Conservation (phyloP, 2,113 vertebrate species). For the Indicator indicator region DNA sequence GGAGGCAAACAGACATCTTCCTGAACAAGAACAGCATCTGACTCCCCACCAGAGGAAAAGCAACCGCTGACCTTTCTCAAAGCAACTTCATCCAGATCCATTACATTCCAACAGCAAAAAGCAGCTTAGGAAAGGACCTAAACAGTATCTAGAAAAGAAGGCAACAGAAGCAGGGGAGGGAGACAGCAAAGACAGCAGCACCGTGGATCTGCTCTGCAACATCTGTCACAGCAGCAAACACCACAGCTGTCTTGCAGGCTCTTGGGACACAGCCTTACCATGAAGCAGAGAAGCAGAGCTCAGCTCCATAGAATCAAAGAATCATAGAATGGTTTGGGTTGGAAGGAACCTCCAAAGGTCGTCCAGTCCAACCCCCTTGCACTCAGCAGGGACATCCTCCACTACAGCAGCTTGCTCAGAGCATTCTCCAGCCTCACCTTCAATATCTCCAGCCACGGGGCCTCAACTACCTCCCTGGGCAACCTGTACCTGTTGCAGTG, state of each 20-base stretch:
- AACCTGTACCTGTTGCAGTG: too few species aligned
- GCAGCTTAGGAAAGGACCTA: neutral
- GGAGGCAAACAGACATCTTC: neutral
- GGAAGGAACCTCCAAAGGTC: too few species aligned
- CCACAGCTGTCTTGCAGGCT: neutral
- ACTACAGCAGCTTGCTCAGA: too few species aligned
- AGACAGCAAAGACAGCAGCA: neutral
- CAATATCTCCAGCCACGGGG: too few species aligned
- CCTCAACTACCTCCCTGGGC: too few species aligned
- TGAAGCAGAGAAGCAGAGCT: slow-evolving; percentile 10
- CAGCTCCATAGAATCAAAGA: neutral
- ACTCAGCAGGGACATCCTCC: too few species aligned
- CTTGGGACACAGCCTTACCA: neutral
- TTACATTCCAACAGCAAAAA: neutral
- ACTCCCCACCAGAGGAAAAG: neutral
- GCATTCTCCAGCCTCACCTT: too few species aligned
- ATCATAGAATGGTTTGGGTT: too few species aligned
- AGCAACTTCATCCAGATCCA: neutral
- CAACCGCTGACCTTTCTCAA: slow-evolving; percentile 17
- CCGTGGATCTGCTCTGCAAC: neutral
- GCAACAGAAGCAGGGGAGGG: neutral
- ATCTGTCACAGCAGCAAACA: neutral
- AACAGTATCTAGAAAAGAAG: neutral
- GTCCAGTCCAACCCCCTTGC: too few species aligned
- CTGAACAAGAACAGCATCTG: neutral